Evolutionary conservation across 2,797 vertebrate genomes (phyloP), one percentile per base, ranked within the genome.

Genomic region (Pterois miles): DNA sequence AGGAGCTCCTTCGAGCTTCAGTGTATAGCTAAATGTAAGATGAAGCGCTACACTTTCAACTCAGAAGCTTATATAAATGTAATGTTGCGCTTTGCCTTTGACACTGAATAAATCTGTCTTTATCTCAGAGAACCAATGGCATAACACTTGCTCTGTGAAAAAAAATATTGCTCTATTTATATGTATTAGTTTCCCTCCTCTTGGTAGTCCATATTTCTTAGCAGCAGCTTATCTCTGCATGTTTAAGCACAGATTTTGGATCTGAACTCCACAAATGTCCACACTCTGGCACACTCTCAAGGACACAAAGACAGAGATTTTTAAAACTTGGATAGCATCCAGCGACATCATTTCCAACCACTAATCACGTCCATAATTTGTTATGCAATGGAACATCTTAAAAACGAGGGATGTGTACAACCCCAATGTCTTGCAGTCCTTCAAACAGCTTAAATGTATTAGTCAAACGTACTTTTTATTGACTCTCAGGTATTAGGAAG

Each of bases 321-420:
- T 71, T 36, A 65, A 13, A 10, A 71, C 68, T 25, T 79, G 83
- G 69, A 78, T 11, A 14, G 3, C 36, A 31, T 84, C 72, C 65
- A 86, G 71, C 74, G 56, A 40, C 57, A 66, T 71, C 23, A 29
- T 56, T 54, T 78, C 46, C 74, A 52, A 75, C 16, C 56, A 66
- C 65, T 69, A 54, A 72, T 77, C 74, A 82, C 11, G 68, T 74
- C 75, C 36, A 70, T 20, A 78, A 54, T 62, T 72, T 66, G 38
- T 62, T 46, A 57, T 36, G n/a, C 63, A 54, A 60, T 64, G 27
- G 56, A 64, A 58, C 48, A 36, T 83, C 56, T 72, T 64, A 33
- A 75, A 76, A 62, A 69, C 74, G 38, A 82, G 52, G 9, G 31
- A 74, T 65, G 27, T 85, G 68, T 57, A 48, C 31, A 22, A 11